Conservation (phyloP, 2,797 vertebrate genomes). For the Bovichtus diacanthus region DNA sequence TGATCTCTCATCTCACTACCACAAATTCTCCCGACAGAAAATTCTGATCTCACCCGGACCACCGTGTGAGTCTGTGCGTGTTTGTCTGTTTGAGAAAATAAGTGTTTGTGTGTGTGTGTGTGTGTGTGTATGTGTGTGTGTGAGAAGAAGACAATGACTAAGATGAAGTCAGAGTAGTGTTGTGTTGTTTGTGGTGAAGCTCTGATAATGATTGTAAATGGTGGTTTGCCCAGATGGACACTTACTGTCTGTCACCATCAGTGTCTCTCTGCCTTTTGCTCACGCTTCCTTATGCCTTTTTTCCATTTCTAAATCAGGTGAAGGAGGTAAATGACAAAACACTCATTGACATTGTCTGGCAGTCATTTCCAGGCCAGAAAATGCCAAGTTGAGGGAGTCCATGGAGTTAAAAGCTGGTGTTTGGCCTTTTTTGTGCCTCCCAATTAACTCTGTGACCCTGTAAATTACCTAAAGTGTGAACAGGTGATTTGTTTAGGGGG, state of each 20-base stretch:
- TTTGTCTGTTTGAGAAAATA: not conserved
- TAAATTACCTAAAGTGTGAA: constrained; percentile 19
- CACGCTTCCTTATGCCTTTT: too few relatives aligned
- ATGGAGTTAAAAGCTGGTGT: not conserved
- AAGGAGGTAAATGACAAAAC: constrained; percentile 1
- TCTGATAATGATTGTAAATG: constrained; percentile 59
- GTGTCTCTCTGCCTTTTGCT: constrained; percentile 9
- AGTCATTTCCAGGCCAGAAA: constrained; percentile 5
- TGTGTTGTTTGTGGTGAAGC: constrained; percentile 49
- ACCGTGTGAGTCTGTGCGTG: constrained; percentile 16
- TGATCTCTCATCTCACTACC: constrained; percentile 58
- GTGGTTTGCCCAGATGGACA: constrained; percentile 53
- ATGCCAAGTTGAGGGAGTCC: not conserved
- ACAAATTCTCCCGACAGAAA: constrained; percentile 62
- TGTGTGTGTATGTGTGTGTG: not conserved
- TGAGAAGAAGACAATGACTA: constrained; percentile 1
- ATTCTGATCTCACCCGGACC: constrained; percentile 53
- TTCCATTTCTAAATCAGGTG: not conserved
- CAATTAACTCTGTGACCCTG: constrained; percentile 9
- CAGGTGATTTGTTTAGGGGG: constrained; percentile 11
- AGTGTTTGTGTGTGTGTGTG: constrained; percentile 25
- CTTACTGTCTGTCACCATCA: constrained; percentile 50
- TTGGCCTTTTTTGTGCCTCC: constrained; percentile 4
- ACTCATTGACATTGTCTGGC: not conserved
- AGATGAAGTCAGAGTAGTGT: constrained; percentile 26